Percentiles rank a stretch among this genome's conserved stretches.
Conservation (phyloP, 2,888 invertebrate genomes). For the Polydrusus pterygomalis region DNA sequence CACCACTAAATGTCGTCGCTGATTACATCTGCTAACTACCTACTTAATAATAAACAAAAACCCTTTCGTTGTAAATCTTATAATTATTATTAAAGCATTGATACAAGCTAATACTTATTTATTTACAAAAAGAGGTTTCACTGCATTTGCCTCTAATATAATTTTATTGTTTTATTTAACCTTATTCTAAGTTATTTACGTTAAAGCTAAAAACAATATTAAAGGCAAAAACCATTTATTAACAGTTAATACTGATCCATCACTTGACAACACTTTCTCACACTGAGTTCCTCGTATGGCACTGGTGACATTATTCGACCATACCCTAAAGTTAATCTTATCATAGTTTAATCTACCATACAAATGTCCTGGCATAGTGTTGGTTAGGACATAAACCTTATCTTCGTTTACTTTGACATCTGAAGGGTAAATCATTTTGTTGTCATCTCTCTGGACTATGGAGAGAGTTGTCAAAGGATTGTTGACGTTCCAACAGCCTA, state of each 20-base stretch:
- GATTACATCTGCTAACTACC: too few relatives aligned
- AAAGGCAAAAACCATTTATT: background rate
- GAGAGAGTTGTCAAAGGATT: conserved; percentile 71
- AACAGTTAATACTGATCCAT: background rate
- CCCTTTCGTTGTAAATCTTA: too few relatives aligned
- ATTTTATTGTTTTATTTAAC: too few relatives aligned
- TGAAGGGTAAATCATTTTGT: conserved; percentile 82
- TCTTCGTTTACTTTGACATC: conserved; percentile 79
- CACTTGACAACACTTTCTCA: background rate
- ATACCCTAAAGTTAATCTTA: conserved; percentile 79
- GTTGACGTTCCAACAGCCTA: conserved; percentile 85
- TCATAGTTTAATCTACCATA: conserved; percentile 78
- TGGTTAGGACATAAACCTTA: conserved; percentile 81
- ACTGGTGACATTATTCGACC: conserved; percentile 71
- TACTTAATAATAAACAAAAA: too few relatives aligned
- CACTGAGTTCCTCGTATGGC: conserved; percentile 72
- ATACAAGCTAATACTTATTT: too few relatives aligned
- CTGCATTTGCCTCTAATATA: too few relatives aligned
- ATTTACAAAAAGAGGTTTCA: too few relatives aligned
- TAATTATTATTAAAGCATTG: too few relatives aligned
- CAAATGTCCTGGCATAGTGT: conserved; percentile 80
- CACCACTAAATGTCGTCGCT: too few relatives aligned
- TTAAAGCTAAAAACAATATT: background rate
- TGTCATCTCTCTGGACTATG: conserved; percentile 76
- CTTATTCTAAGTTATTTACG: background rate